These are phyloP conservation scores for Coptodon rendalli DNA, from an alignment of 2,113 vertebrate genomes.

Conservation along the genomic window DNA sequence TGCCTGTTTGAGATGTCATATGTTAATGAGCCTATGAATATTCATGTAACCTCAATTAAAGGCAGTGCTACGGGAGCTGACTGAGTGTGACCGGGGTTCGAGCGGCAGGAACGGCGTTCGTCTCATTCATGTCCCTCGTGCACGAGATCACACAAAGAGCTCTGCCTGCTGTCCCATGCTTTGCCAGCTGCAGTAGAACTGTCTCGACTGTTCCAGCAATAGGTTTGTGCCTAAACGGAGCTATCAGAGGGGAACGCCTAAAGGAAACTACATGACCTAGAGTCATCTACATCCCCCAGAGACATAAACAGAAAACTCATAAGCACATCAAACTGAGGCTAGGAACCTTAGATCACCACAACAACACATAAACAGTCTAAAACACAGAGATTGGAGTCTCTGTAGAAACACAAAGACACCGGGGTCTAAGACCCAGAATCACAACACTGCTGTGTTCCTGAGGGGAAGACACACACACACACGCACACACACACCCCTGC, in stretches of 20 bases:
- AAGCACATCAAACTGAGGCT: neutral
- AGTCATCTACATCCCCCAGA: neutral
- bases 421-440: neutral
- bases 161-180: neutral
- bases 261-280: neutral
- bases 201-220: neutral
- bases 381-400: neutral
- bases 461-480: neutral
- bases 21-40: too few relatives aligned
- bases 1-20: neutral
- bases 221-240: neutral
- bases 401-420: fast-evolving
- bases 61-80: neutral
- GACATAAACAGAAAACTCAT: neutral
- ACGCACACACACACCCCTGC: fast-evolving
- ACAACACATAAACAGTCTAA: neutral
- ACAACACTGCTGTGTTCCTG: neutral
- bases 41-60: neutral
- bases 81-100: fast-evolving
- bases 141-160: neutral
- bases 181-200: neutral
- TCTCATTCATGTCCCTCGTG: neutral
- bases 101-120: neutral
- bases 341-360: neutral
- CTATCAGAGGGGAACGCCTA: neutral